These are phyloP conservation scores for Diacarnus erythraeanus DNA, from an alignment of 37 sponge, comb jelly and placozoan species.

Conservation along the genomic window DNA sequence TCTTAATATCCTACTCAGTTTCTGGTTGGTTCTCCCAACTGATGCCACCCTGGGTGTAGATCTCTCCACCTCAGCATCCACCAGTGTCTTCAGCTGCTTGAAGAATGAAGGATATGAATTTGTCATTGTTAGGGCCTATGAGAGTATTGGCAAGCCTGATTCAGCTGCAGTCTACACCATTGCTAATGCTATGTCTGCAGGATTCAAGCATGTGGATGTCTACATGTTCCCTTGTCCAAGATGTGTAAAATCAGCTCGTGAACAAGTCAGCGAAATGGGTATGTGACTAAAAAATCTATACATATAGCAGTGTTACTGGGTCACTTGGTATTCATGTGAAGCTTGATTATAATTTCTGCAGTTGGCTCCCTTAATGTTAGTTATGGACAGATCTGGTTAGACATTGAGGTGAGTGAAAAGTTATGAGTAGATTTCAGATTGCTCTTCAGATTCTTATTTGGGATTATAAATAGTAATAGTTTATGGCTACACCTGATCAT, in stretches of 20 bases:
- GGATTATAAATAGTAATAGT: too few relatives aligned
- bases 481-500: too few relatives aligned
- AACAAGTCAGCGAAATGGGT: conserved; percentile 83
- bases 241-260: conserved; percentile 58
- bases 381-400: conserved; percentile 83
- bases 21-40: not conserved
- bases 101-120: conserved; percentile 62
- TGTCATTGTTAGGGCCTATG: conserved; percentile 77
- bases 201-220: conserved; percentile 71
- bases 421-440: not conserved
- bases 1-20: too few relatives aligned
- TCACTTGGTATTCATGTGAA: too few relatives aligned
- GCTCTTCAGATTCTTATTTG: too few relatives aligned
- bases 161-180: conserved; percentile 58
- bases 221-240: conserved; percentile 89
- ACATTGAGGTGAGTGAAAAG: conserved; percentile 59
- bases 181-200: conserved; percentile 73
- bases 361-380: conserved; percentile 30
- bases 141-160: conserved; percentile 50
- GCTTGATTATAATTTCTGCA: too few relatives aligned
- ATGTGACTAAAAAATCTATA: not conserved
- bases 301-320: not conserved
- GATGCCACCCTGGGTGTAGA: conserved; percentile 65
- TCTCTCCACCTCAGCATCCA: conserved; percentile 36
- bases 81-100: conserved; percentile 57